A percentile compares a stretch with the other conserved stretches of the same genome.
Conservation (phyloP, 2,888 invertebrate genomes). For the Melitaea athalia region DNA sequence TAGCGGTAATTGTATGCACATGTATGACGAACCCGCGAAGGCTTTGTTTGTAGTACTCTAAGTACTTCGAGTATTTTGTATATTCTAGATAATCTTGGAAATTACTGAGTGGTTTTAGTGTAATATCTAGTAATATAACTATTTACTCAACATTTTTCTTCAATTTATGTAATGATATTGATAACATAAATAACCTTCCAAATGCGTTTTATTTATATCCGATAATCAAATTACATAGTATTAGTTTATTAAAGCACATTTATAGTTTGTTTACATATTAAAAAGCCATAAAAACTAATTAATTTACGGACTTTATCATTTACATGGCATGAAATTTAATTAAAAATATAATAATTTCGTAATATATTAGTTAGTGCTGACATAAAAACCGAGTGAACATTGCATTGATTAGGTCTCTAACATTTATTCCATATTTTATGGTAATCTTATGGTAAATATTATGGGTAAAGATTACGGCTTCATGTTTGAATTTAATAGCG, state of each 20-base stretch:
- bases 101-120: too few relatives aligned
- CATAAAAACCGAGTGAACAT: not conserved
- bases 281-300: not conserved
- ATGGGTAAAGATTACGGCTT: not conserved
- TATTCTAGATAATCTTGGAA: not conserved
- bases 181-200: too few relatives aligned
- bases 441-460: not conserved
- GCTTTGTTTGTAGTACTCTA: not conserved
- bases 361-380: not conserved
- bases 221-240: too few relatives aligned
- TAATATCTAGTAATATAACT: too few relatives aligned
- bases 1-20: not conserved
- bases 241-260: not conserved
- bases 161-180: too few relatives aligned
- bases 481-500: not conserved
- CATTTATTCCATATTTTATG: conserved; percentile 1
- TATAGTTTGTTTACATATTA: not conserved
- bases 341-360: not conserved
- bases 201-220: too few relatives aligned
- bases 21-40: not conserved
- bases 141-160: too few relatives aligned
- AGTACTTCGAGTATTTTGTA: not conserved
- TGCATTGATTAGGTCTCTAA: not conserved
- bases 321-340: not conserved
- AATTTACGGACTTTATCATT: not conserved